Evolutionary conservation across 2,113 vertebrate species (phyloP).

Genomic region (Eubucco bourcierii): DNA sequence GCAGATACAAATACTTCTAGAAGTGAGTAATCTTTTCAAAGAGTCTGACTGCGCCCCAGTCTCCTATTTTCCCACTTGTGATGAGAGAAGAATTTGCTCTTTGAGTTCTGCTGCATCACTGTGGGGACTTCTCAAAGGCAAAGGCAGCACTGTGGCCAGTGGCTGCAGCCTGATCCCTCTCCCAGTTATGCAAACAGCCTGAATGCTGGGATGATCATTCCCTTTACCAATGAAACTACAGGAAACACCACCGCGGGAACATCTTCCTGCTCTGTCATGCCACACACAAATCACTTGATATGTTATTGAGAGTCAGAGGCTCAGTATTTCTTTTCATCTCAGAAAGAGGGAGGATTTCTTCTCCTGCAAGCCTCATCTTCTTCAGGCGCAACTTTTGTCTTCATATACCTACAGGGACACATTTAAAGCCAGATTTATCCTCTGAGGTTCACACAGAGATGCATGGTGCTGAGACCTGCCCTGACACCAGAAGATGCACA

Average conservation of each 20-base stretch:
- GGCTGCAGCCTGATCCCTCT: neutral
- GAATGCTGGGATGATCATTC: neutral
- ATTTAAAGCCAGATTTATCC: neutral
- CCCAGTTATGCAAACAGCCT: neutral
- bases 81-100: neutral
- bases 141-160: neutral
- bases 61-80: neutral
- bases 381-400: neutral
- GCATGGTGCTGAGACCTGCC: neutral
- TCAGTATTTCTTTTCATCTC: neutral
- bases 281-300: accelerated
- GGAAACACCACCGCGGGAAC: neutral
- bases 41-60: neutral
- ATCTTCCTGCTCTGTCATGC: neutral
- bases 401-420: neutral
- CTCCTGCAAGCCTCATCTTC: neutral
- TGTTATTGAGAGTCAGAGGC: neutral
- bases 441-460: neutral
- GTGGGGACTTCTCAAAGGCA: neutral
- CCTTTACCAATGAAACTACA: neutral
- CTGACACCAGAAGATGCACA: neutral
- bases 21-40: neutral
- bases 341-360: neutral
- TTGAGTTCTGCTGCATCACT: neutral
- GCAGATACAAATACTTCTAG: neutral